phyloP scores from a whole-genome alignment of 2,113 vertebrate genomes.

The Cavia aperea region DNA sequence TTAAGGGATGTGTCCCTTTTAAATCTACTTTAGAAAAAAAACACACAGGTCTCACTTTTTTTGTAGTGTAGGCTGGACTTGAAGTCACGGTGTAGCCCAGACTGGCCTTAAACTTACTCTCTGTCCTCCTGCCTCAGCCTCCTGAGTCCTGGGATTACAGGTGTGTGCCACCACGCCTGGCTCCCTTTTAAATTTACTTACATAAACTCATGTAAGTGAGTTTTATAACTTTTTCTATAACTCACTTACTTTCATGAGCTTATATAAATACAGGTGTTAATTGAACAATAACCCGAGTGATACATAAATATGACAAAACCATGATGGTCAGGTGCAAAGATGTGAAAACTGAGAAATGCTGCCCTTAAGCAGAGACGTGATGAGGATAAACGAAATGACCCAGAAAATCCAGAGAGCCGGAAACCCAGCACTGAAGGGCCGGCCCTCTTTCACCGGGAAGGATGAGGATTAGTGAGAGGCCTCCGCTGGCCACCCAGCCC shows the following conservation, averaged over 20 bases:
- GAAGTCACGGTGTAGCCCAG: neutral
- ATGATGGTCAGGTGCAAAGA: neutral
- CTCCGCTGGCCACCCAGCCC: rapidly evolving
- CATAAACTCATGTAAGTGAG: neutral
- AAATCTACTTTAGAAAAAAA: neutral
- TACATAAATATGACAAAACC: neutral
- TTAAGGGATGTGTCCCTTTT: neutral
- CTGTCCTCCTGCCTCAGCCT: neutral
- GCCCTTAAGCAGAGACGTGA: too few relatives aligned
- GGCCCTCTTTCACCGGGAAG: neutral
- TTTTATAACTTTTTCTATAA: neutral
- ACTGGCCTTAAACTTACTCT: neutral
- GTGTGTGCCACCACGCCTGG: neutral
- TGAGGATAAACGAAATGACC: neutral
- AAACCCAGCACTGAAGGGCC: neutral
- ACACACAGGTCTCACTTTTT: too few relatives aligned
- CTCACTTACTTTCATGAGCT: neutral
- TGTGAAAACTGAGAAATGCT: neutral
- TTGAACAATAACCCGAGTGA: neutral
- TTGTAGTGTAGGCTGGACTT: too few relatives aligned
- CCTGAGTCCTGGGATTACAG: neutral
- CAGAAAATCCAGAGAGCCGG: neutral
- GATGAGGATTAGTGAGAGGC: rapidly evolving
- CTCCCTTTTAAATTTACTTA: neutral
- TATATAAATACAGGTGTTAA: neutral